Evolutionary conservation across 2,888 invertebrate genomes (phyloP), one percentile per base, ranked within the genome.

Genomic region (Cephonodes hylas): DNA sequence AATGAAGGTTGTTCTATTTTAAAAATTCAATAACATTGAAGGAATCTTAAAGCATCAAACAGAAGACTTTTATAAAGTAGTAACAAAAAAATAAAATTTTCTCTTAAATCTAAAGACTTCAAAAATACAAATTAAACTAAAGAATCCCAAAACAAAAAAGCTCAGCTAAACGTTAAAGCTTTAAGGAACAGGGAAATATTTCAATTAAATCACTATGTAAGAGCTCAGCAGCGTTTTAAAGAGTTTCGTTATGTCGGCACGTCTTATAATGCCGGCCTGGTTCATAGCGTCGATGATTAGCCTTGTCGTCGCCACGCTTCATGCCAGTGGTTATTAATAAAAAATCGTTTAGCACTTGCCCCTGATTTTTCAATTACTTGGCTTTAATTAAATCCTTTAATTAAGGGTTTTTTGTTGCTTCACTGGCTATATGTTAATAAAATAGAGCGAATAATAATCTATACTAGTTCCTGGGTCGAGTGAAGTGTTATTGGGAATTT

Each of bases 251-350:
- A 18, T 20, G 18, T 18, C 20, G 10, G 6, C 34, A 10, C 8
- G 8, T 44, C 44, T 15, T 18, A 18, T 18, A 15, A 44, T 44
- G 20, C 44, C 44, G 44, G 15, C 18, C 18, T 44, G 18, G 18
- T 68, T 67, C 71, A 65, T 62, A 44, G 38, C 66, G 62, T 25
- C 48, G 57, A 60, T 73, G 68, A 72, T 75, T 75, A 73, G 69
- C 66, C 66, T 62, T 73, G 71, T 72, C 71, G 67, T 67, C 63
- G 75, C 64, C 44, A 44, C 8, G 44, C 38, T 38, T 10, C 18
- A 8, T 44, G 18, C 18, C 44, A 7, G 20, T 18, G 38, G 4
- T 38, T n/a, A 38, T 38, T n/a, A 38, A 38, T 38, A n/a, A n/a
- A 38, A 38, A 38, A 38, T n/a, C n/a, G n/a, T n/a, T n/a, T n/a